Evolutionary conservation across 2,888 invertebrate species (phyloP), one percentile per base, ranked within the genome.

Genomic region (Anthrax anthrax): DNA sequence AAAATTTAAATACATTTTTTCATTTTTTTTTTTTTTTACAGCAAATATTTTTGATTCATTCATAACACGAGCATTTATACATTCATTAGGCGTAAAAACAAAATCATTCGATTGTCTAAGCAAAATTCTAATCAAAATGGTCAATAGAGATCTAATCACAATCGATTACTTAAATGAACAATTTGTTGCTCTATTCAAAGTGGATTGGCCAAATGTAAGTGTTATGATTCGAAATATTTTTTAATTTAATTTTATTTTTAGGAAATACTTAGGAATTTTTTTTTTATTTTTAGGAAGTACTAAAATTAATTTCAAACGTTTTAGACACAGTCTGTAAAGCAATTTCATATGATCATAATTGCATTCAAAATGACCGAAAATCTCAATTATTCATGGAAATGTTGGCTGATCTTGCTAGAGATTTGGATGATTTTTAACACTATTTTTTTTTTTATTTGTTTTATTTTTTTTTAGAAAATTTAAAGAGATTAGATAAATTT

Each of bases 121-220:
- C 0, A 57, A 61, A 0, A 58, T 75, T 4, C 52, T 77, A 2
- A 61, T 70, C 46, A 66, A 64, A 48, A 51, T 84, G 57, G 59
- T 84, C 43, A 67, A 70, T 9, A 65, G 73, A 39, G 62, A 74
- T 18, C 70, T 81, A 43, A 57, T 84, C 49, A 72, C 67, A 4
- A 70, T 78, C 16, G 77, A 80, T 40, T 69, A 72, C 2, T 60
- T 84, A 12, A 80, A 80, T 53, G 73, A 77, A 42, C 77, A 81
- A 54, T 80, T 81, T 54, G 65, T 82, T 36, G 75, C 77, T 1
- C 72, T 84, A 14, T 81, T 82, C 48, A 73, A 78, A 54, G 72
- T 75, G 52, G 78, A 81, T 48, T 84, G 82, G 81, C 63, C 75
- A 1, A 70, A 73, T 65, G 78, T 77, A 54, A 60, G 57, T 56